phyloP scores from a whole-genome alignment of 2,797 vertebrate genomes.

The Lepus oiostolus region DNA sequence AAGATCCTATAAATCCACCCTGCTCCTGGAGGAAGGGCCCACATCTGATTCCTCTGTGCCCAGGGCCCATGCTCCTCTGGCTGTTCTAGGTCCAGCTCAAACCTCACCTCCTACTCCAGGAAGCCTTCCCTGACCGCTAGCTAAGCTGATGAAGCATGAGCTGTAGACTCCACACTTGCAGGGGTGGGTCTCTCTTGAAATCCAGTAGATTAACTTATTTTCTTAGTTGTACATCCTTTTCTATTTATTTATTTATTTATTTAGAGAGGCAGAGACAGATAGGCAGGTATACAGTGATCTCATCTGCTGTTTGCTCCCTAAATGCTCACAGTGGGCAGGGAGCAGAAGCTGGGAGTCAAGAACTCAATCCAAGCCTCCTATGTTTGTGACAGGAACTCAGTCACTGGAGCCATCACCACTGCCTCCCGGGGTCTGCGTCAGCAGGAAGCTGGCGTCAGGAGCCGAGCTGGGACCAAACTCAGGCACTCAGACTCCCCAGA shows the following conservation, averaged over 20 bases:
- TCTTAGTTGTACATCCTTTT: background rate
- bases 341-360: too few species aligned
- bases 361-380: too few species aligned
- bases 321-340: too few species aligned
- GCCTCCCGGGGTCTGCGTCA: too few species aligned
- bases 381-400: too few species aligned
- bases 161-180: background rate
- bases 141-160: background rate
- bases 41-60: background rate
- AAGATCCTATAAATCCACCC: background rate
- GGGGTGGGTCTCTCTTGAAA: background rate
- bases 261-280: too few species aligned
- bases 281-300: too few species aligned
- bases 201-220: background rate
- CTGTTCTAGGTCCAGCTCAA: background rate
- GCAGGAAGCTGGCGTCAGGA: too few species aligned
- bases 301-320: too few species aligned
- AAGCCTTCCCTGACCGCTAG: conserved; percentile 47
- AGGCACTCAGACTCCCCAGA: background rate
- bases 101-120: background rate
- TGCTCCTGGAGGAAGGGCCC: background rate
- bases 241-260: too few species aligned
- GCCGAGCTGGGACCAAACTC: too few species aligned
- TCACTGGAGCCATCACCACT: too few species aligned
- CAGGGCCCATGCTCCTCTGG: background rate